These are phyloP conservation scores for Aricia agestis DNA, from an alignment of 1,140 invertebrate genomes.

Conservation along the genomic window DNA sequence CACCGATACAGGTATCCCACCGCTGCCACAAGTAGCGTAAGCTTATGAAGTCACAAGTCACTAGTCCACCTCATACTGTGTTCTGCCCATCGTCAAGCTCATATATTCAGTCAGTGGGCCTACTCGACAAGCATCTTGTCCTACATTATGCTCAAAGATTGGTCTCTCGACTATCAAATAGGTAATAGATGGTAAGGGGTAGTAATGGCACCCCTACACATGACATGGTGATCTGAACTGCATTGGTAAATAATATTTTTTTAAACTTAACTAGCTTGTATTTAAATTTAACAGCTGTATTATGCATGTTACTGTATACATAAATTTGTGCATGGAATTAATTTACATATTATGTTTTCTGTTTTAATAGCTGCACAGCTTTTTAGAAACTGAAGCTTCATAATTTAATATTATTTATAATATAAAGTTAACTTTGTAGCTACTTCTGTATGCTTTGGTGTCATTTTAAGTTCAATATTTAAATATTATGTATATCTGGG, in stretches of 20 bases:
- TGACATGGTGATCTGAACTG: too few relatives aligned
- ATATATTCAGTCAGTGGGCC: too few relatives aligned
- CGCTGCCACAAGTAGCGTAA: conserved; percentile 12
- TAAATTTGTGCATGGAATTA: background rate
- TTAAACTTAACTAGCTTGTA: too few relatives aligned
- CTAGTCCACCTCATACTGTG: too few relatives aligned
- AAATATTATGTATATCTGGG: background rate
- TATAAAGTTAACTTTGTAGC: background rate
- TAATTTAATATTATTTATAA: background rate
- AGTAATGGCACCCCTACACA: too few relatives aligned
- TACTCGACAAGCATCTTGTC: too few relatives aligned
- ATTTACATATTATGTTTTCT: background rate
- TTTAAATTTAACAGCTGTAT: background rate
- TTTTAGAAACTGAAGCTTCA: background rate
- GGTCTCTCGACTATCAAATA: too few relatives aligned
- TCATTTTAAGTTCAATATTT: background rate
- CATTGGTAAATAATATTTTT: too few relatives aligned
- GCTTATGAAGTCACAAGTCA: background rate
- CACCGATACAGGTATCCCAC: conserved; percentile 24
- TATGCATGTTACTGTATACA: background rate
- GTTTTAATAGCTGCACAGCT: background rate
- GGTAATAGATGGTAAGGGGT: too few relatives aligned
- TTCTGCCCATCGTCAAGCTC: too few relatives aligned
- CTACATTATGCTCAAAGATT: too few relatives aligned
- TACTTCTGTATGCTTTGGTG: background rate